phyloP scores from a whole-genome alignment of 2,113 vertebrate genomes.

The Chlorocebus sabaeus region DNA sequence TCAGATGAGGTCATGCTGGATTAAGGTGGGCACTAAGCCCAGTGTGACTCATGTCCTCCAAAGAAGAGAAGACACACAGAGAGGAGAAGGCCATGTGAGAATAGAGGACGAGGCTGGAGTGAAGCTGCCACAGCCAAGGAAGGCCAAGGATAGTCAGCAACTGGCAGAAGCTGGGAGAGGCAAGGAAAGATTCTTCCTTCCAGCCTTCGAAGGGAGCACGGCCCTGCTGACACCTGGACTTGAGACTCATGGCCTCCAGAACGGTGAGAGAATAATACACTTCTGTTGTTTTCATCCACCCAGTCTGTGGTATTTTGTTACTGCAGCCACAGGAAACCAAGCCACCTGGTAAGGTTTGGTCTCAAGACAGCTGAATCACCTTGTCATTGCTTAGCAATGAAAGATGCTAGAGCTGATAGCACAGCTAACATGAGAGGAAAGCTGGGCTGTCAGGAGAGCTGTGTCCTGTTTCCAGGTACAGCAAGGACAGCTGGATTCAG shows the following conservation, averaged over 20 bases:
- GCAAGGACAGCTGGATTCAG: background rate
- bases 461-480: background rate
- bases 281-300: background rate
- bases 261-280: no score
- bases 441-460: background rate
- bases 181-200: background rate
- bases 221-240: background rate
- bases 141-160: fast-evolving
- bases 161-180: background rate
- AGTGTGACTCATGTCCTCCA: fast-evolving
- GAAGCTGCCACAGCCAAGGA: background rate
- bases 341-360: background rate
- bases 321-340: background rate
- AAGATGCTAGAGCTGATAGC: background rate
- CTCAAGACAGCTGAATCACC: background rate
- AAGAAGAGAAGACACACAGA: background rate
- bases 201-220: fast-evolving
- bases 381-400: background rate
- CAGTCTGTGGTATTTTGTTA: background rate
- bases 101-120: background rate
- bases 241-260: background rate
- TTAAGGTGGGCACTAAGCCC: background rate
- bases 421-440: background rate
- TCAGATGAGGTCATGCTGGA: background rate
- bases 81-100: background rate